A percentile compares a stretch with the other conserved stretches of the same genome.
Evolutionary conservation across 1,140 invertebrate species (phyloP).

Genomic region (Phymastichus coffea): DNA sequence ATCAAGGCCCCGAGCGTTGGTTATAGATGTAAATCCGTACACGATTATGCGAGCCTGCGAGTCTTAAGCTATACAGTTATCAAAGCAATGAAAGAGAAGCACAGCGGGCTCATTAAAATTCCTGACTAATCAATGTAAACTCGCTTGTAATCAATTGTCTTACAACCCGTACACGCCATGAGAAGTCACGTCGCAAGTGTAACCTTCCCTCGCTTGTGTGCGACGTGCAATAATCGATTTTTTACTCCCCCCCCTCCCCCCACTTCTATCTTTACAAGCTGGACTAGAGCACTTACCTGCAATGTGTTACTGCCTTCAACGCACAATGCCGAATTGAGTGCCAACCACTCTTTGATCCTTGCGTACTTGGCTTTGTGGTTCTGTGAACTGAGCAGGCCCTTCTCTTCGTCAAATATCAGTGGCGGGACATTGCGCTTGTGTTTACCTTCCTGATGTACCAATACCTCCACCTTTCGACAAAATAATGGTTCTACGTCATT

Average conservation of each 20-base stretch:
- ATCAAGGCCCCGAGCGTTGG: too few species aligned
- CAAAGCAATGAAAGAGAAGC: too few species aligned
- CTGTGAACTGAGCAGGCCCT: slow-evolving; percentile 39
- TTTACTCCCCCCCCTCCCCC: not conserved
- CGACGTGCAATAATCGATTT: slow-evolving; percentile 15
- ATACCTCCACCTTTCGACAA: slow-evolving; percentile 69
- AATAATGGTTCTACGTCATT: too few species aligned
- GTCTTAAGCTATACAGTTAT: too few species aligned
- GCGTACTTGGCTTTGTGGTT: slow-evolving; percentile 63
- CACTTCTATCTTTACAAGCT: not conserved
- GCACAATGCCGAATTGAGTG: slow-evolving; percentile 46
- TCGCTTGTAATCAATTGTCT: slow-evolving; percentile 4
- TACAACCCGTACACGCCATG: too few species aligned
- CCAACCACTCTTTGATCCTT: slow-evolving; percentile 70
- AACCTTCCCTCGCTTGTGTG: too few species aligned
- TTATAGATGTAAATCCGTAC: too few species aligned
- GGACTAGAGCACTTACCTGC: slow-evolving; percentile 41
- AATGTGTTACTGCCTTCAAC: slow-evolving; percentile 38
- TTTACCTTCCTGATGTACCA: slow-evolving; percentile 61
- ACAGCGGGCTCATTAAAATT: not conserved
- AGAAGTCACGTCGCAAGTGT: too few species aligned
- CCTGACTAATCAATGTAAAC: not conserved
- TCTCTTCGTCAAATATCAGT: slow-evolving; percentile 54
- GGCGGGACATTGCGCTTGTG: slow-evolving; percentile 45
- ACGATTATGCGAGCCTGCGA: too few species aligned